These are phyloP conservation scores for Porphyrio hochstetteri DNA, from an alignment of 2,113 vertebrate species.

Conservation along the genomic window DNA sequence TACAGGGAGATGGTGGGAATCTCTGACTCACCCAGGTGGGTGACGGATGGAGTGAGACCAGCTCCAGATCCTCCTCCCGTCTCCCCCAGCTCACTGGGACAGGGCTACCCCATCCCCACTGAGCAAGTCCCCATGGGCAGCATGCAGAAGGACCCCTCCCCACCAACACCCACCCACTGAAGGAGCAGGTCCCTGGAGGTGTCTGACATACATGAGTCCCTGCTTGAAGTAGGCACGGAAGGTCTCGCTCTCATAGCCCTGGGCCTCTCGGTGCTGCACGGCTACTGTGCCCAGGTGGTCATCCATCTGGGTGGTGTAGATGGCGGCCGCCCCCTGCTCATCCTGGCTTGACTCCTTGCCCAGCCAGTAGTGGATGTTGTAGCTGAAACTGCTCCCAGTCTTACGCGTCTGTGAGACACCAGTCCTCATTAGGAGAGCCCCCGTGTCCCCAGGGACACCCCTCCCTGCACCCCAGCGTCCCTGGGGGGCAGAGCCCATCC, in stretches of 20 bases:
- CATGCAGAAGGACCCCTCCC: not conserved
- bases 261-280: conserved; percentile 83
- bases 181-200: fast-evolving
- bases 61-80: not conserved
- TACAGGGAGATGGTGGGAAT: fast-evolving
- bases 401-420: conserved; percentile 78
- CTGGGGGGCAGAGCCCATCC: fast-evolving
- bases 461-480: not conserved
- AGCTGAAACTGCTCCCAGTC: conserved; percentile 72
- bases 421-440: not conserved
- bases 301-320: conserved; percentile 85
- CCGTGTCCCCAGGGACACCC: not conserved
- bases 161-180: not conserved
- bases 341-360: conserved; percentile 80
- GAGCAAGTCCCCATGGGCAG: fast-evolving
- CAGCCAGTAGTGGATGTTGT: conserved; percentile 88
- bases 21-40: fast-evolving
- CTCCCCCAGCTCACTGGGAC: not conserved
- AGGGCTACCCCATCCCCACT: not conserved
- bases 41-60: not conserved
- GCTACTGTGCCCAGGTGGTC: conserved; percentile 80
- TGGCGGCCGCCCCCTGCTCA: conserved; percentile 85
- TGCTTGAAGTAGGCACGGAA: conserved; percentile 87
- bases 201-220: conserved; percentile 79
- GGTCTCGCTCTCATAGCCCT: conserved; percentile 81